These are phyloP conservation scores for Pantherophis vulpinus DNA, from an alignment of 2,797 vertebrate species.

Conservation along the genomic window DNA sequence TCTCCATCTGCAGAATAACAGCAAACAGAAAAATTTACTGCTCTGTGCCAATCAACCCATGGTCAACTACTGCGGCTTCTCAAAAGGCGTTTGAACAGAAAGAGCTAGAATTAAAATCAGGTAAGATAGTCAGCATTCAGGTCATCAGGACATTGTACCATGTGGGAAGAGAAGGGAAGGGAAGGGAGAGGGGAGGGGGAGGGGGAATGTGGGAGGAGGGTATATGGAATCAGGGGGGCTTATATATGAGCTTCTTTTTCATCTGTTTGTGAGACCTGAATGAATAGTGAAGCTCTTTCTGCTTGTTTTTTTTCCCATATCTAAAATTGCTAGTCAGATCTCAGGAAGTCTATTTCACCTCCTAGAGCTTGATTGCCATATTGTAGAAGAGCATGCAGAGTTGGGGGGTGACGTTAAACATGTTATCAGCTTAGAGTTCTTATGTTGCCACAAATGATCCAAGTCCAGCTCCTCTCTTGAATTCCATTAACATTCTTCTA, in stretches of 20 bases:
- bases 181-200: too few species aligned
- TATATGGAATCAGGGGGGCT: too few species aligned
- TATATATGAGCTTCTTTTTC: too few species aligned
- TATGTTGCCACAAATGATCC: too few species aligned
- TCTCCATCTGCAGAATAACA: slow-evolving; percentile 50
- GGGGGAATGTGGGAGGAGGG: too few species aligned
- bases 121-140: neutral
- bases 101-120: neutral
- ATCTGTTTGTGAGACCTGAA: too few species aligned
- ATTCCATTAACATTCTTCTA: too few species aligned
- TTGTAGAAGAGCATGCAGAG: too few species aligned
- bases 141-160: neutral
- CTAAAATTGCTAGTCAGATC: neutral
- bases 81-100: neutral
- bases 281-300: neutral
- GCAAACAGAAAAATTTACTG: neutral
- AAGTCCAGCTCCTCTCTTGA: too few species aligned
- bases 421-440: too few species aligned
- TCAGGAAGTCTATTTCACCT: neutral
- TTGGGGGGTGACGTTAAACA: too few species aligned
- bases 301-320: neutral
- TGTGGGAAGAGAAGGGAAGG: neutral
- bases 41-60: neutral
- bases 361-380: neutral
- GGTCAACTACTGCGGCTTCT: neutral